Conservation (phyloP, 2,888 invertebrate genomes). For the Conomelus anceps region DNA sequence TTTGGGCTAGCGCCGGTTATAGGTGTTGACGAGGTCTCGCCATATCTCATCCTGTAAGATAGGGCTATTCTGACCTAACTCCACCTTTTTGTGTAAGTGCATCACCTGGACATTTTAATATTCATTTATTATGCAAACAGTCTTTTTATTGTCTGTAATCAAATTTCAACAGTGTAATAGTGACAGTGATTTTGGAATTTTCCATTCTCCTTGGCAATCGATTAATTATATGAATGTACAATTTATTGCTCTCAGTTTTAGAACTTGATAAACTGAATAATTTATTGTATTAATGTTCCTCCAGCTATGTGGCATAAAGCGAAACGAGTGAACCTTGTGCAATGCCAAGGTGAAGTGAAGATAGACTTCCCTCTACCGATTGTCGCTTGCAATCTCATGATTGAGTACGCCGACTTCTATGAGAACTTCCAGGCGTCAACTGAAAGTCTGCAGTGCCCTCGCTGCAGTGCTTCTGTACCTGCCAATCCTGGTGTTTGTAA, state of each 20-base stretch:
- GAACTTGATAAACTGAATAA: conserved; percentile 9
- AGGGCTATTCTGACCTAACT: no score
- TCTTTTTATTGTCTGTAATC: no score
- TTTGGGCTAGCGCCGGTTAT: no score
- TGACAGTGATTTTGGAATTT: no score
- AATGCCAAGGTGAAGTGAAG: conserved; percentile 91
- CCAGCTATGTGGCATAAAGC: conserved; percentile 92
- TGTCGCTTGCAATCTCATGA: conserved; percentile 95
- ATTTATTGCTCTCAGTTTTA: not conserved
- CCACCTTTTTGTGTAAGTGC: no score
- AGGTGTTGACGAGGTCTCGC: no score
- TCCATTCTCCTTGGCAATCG: no score
- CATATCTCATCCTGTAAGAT: no score
- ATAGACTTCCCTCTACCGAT: conserved; percentile 96
- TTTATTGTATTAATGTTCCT: conserved; percentile 14
- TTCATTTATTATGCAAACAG: no score
- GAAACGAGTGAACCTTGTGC: conserved; percentile 79
- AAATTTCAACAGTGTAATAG: no score
- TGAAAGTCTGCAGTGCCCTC: conserved; percentile 90
- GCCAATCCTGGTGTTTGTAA: conserved; percentile 96
- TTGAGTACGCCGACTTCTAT: conserved; percentile 96
- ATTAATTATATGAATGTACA: no score
- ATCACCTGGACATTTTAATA: no score
- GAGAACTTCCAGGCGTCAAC: conserved; percentile 90
- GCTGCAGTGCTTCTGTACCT: conserved; percentile 94